Percentiles rank a stretch among this genome's conserved stretches.
phyloP scores from a whole-genome alignment of 2,797 vertebrate genomes.

The Chromobotia macracanthus region DNA sequence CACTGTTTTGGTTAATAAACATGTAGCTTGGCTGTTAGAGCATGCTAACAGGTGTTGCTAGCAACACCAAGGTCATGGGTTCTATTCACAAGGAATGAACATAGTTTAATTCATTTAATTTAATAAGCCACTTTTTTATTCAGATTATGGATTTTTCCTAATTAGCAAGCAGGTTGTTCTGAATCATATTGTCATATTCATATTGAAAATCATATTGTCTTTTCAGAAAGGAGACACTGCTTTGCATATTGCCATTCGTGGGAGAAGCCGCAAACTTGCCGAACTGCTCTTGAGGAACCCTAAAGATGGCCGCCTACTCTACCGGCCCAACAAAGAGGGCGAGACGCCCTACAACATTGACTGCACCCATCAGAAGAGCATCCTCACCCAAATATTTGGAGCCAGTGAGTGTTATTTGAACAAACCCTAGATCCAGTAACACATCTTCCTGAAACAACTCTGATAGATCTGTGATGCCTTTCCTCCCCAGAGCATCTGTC shows the following conservation, averaged over 20 bases:
- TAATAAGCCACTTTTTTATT: not conserved
- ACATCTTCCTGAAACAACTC: too few relatives aligned
- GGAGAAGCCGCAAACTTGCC: slow-evolving; percentile 92
- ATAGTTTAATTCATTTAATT: too few relatives aligned
- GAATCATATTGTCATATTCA: too few relatives aligned
- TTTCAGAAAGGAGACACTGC: slow-evolving; percentile 95
- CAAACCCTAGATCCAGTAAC: not conserved
- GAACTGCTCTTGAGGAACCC: slow-evolving; percentile 95
- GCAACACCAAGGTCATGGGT: not conserved
- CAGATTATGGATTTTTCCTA: too few relatives aligned
- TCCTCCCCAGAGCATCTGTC: slow-evolving; percentile 88
- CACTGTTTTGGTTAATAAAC: not conserved
- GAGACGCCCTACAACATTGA: slow-evolving; percentile 99
- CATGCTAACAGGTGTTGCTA: too few relatives aligned
- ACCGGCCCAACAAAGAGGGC: slow-evolving; percentile 95
- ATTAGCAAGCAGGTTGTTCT: too few relatives aligned
- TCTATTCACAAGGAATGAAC: not conserved
- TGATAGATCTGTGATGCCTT: not conserved
- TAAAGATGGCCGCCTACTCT: slow-evolving; percentile 94
- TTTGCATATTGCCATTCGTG: slow-evolving; percentile 95
- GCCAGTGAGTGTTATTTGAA: slow-evolving; percentile 73
- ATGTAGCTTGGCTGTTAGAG: too few relatives aligned
- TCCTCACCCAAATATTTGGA: slow-evolving; percentile 98
- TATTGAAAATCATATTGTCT: not conserved
- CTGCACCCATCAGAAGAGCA: slow-evolving; percentile 98